Conservation (phyloP, 2,113 vertebrate genomes). For the Aegithalos caudatus region DNA sequence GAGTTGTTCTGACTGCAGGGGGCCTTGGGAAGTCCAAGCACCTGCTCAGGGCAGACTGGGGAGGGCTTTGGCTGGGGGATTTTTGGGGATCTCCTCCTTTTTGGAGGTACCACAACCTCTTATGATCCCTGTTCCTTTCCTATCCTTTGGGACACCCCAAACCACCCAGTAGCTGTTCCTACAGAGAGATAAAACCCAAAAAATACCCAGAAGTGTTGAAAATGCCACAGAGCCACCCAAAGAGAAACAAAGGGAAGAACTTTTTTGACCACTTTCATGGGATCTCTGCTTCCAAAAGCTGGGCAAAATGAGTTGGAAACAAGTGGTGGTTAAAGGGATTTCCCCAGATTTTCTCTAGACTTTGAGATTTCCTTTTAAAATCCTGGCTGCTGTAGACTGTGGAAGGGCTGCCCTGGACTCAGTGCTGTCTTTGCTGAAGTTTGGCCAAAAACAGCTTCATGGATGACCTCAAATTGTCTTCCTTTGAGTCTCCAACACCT, state of each 20-base stretch:
- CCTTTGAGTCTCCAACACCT: background rate
- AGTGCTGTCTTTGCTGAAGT: background rate
- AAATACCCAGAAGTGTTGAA: too few species aligned
- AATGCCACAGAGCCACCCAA: too few species aligned
- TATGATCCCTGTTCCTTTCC: background rate
- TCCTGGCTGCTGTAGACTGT: background rate
- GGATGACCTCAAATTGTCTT: background rate
- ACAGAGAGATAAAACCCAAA: too few species aligned
- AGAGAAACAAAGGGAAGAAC: background rate
- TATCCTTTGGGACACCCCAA: too few species aligned
- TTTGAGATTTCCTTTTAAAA: background rate
- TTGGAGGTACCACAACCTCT: background rate
- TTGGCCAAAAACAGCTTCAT: background rate
- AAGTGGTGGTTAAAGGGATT: background rate
- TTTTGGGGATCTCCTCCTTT: background rate
- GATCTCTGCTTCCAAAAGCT: background rate
- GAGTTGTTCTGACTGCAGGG: background rate
- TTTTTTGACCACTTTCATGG: background rate
- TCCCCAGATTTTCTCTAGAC: background rate
- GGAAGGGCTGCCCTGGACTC: background rate
- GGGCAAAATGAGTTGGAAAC: background rate
- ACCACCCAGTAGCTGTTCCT: too few species aligned
- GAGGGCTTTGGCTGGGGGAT: background rate
- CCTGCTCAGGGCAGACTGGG: background rate
- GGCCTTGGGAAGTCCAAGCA: background rate